Base-by-base conservation (phyloP, 2,797 vertebrate genomes). In the Botia almorhae region DNA sequence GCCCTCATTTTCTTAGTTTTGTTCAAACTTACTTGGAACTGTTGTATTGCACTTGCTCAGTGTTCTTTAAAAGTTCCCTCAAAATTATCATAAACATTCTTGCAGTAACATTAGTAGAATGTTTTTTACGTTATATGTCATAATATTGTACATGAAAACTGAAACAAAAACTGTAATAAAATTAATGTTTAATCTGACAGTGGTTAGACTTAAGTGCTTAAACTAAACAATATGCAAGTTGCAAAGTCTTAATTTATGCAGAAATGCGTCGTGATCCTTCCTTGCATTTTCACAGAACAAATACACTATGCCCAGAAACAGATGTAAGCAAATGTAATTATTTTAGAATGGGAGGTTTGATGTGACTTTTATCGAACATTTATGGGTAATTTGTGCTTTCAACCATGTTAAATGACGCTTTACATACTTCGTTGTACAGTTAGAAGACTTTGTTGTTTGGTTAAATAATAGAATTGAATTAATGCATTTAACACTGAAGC, bases 361-460 rank as follows among this genome's bases (percentile, higher is more conserved):
- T 29, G 29, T 4, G 29, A 29, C 4, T 29, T 29, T 1, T 29
- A 29, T 29, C 29, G 4, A 29, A 58, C 7, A 43, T 58, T 4
- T 60, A 60, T 12, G 14, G 33, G 53, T 46, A 53, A 60, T 73
- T 60, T 60, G 70, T 43, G 5, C 26, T 61, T 17, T 21, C 2
- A 16, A 61, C 56, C 56, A 48, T 61, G 33, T 58, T 72, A 23
- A 73, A 73, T 58, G 0, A 74, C 61, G 39, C 56, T 61, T 48
- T 48, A 74, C 7, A 36, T 60, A 60, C 21, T 14, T 61, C 46
- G 55, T 72, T 43, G 56, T 74, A 61, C 71, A 61, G 46, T 61
- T 74, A 61, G 16, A 74, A n/a, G 21, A 50, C 13, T 13, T 29
- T 12, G 13, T 12, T 7, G 48, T 50, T 50, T 50, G 48, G 48